Evolutionary conservation across 1,140 invertebrate species (phyloP).

Genomic region (Polyergus mexicanus): DNA sequence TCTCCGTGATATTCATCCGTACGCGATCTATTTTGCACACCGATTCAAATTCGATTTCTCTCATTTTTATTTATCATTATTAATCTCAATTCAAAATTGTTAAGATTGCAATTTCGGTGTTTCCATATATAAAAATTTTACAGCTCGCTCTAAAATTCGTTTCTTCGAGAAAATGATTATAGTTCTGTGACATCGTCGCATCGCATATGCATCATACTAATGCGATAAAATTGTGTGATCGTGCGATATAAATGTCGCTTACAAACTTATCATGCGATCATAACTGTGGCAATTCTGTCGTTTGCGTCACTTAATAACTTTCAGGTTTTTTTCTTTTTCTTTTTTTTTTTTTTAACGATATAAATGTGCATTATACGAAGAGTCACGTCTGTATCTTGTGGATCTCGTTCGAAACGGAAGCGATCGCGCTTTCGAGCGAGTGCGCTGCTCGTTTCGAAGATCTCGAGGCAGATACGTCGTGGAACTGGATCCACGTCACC

Average conservation of each 20-base stretch:
- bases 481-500: constrained; percentile 36
- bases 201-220: not conserved
- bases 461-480: constrained; percentile 32
- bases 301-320: not conserved
- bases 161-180: not conserved
- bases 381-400: constrained; percentile 14
- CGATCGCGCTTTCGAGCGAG: constrained; percentile 28
- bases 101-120: not conserved
- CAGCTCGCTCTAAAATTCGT: not conserved
- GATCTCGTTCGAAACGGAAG: constrained; percentile 40
- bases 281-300: constrained; percentile 33
- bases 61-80: no score
- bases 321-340: not conserved
- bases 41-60: not conserved
- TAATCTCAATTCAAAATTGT: not conserved
- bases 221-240: not conserved
- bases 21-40: not conserved
- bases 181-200: not conserved
- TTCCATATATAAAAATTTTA: not conserved
- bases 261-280: not conserved
- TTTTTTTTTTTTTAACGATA: not conserved
- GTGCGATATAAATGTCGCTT: not conserved
- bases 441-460: constrained; percentile 19
- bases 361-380: not conserved
- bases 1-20: constrained; percentile 16